Evolutionary conservation across 1,140 invertebrate species (phyloP), one percentile per base, ranked within the genome.

Genomic region (Sarcophaga bullata): DNA sequence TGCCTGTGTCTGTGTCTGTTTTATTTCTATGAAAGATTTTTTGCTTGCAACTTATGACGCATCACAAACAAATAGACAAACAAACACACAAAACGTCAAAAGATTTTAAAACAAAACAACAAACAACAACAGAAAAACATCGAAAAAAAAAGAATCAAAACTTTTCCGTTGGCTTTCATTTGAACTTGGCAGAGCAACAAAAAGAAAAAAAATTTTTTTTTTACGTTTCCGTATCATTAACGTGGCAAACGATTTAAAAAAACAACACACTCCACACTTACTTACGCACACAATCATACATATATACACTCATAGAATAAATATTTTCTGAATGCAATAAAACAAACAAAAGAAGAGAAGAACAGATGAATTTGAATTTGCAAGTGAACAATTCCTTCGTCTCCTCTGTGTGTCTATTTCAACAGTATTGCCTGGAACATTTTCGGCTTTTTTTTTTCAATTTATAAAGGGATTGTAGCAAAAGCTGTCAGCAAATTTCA

Each of bases 401-500:
- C 25, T 37, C 25, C 4, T 37, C 4, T 37, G 1, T 4, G 25
- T 37, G 1, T 37, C 25, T 37, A 2, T 37, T 37, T 37, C 25
- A 37, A 37, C 25, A n/a, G 11, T 68, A n/a, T 68, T 78, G 75
- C 10, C 49, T n/a, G 11, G 11, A 78, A 78, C 49, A 78, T 78
- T 50, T 78, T 78, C 48, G 75, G 75, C 75, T 78, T 78, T 78
- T 78, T 78, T 78, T 78, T 78, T 78, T 78, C 15, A 48, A 78
- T 78, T 37, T 78, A 78, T 78, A 19, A n/a, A 10, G 75, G 25
- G 75, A 78, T 78, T 78, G 75, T 49, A n/a, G 7, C 19, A 72
- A 78, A 78, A 78, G 75, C 75, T 78, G 75, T 78, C 75, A 78
- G 75, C 75, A 78, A 78, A 78, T 78, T 78, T 78, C 75, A 78